Conservation (phyloP, 2,797 vertebrate genomes). For the Rhinatrema bivittatum region DNA sequence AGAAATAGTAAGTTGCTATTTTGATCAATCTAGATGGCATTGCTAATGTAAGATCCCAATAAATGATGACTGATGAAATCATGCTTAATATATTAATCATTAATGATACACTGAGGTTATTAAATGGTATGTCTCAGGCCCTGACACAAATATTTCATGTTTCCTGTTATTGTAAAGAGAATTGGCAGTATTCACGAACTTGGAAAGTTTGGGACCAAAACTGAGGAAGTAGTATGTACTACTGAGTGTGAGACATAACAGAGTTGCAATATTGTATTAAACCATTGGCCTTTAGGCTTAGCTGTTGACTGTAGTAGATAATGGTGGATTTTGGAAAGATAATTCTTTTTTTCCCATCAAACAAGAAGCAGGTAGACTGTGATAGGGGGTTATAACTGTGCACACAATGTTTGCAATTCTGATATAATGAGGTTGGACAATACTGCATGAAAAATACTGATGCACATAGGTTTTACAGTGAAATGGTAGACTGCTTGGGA, state of each 20-base stretch:
- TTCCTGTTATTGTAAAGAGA: constrained; percentile 18
- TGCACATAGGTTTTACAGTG: constrained; percentile 53
- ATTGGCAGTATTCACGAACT: constrained; percentile 24
- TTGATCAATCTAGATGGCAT: too few species aligned
- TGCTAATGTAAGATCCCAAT: too few species aligned
- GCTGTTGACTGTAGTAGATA: neutral
- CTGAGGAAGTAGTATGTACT: neutral
- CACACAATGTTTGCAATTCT: constrained; percentile 58
- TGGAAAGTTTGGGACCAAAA: constrained; percentile 2
- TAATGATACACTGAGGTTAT: constrained; percentile 11
- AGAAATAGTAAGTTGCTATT: too few species aligned
- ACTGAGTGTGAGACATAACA: constrained; percentile 2
- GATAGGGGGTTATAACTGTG: constrained; percentile 17
- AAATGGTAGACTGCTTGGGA: constrained; percentile 22
- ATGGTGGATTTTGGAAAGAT: neutral
- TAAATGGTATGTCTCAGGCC: constrained; percentile 17
- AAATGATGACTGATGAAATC: neutral
- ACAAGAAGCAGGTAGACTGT: constrained; percentile 3
- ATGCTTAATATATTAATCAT: constrained; percentile 19
- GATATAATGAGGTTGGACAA: constrained; percentile 56
- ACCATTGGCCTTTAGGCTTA: neutral
- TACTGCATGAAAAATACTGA: constrained; percentile 59
- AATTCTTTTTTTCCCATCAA: constrained; percentile 12
- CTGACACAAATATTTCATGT: constrained; percentile 20
- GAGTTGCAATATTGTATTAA: neutral